A percentile compares a stretch with the other conserved stretches of the same genome.
phyloP scores from a whole-genome alignment of 2,888 invertebrate species.

The Barypeithes pellucidus region DNA sequence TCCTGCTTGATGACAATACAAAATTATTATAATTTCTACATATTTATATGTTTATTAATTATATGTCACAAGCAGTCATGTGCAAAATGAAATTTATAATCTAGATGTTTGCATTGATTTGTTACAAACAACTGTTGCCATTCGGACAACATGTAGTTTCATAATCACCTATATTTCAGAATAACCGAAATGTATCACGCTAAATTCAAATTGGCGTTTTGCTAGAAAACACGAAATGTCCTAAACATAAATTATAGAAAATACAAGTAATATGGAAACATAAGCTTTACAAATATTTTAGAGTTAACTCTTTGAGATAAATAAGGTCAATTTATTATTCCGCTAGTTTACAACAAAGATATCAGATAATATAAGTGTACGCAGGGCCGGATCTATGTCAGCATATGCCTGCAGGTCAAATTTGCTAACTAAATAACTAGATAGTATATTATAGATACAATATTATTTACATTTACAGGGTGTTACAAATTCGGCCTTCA shows the following conservation, averaged over 20 bases:
- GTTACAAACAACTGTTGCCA: conserved; percentile 31
- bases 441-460: too few relatives aligned
- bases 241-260: conserved; percentile 32
- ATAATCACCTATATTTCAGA: conserved; percentile 25
- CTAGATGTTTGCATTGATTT: conserved; percentile 31
- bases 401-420: too few relatives aligned
- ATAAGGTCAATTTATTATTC: conserved; percentile 21
- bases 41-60: background rate
- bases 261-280: conserved; percentile 37
- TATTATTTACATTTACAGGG: too few relatives aligned
- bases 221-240: conserved; percentile 38
- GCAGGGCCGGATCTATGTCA: too few relatives aligned
- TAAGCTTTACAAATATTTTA: conserved; percentile 29
- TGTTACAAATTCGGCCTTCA: too few relatives aligned
- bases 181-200: conserved; percentile 37
- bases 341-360: conserved; percentile 7
- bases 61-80: background rate
- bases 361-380: conserved; percentile 10
- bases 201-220: conserved; percentile 31
- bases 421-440: too few relatives aligned
- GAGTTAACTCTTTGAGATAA: conserved; percentile 11
- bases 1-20: too few relatives aligned
- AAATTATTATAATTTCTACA: background rate
- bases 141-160: conserved; percentile 24
- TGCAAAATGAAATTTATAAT: background rate